Conservation (phyloP, 2,888 invertebrate genomes). For the Caenorhabditis sp. region DNA sequence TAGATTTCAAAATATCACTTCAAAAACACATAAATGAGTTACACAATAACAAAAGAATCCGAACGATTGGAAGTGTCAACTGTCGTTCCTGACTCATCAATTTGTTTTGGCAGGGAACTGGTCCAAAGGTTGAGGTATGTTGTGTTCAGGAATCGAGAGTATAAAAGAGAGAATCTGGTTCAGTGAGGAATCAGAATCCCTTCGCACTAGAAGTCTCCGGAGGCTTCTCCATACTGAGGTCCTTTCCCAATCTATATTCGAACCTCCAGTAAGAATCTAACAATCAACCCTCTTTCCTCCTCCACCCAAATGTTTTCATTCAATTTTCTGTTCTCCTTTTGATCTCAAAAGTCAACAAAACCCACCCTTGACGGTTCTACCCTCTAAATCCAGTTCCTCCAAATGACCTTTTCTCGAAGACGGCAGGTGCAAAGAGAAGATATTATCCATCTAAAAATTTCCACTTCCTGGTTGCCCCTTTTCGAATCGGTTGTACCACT, state of each 20-base stretch:
- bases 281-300: not conserved
- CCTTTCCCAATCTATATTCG: not conserved
- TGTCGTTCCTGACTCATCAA: conserved; percentile 28
- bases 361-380: not conserved
- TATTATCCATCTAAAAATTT: not conserved
- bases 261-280: not conserved
- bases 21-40: conserved; percentile 18
- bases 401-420: conserved; percentile 20
- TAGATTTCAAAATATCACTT: conserved; percentile 18
- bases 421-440: conserved; percentile 10
- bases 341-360: conserved; percentile 30
- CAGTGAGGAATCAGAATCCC: not conserved
- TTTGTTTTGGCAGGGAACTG: conserved; percentile 34
- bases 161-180: conserved; percentile 5
- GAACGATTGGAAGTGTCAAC: conserved; percentile 20
- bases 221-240: not conserved
- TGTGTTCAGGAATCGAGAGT: conserved; percentile 9
- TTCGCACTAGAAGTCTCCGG: not conserved
- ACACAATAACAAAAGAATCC: conserved; percentile 23
- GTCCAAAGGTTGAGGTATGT: conserved; percentile 7
- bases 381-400: conserved; percentile 12
- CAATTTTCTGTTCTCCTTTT: conserved; percentile 17
- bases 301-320: conserved; percentile 2
- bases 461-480: conserved; percentile 12
- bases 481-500: conserved; percentile 3